A percentile compares a stretch with the other conserved stretches of the same genome.
Evolutionary conservation across 2,797 vertebrate genomes (phyloP).

Genomic region (Gallirallus australis): DNA sequence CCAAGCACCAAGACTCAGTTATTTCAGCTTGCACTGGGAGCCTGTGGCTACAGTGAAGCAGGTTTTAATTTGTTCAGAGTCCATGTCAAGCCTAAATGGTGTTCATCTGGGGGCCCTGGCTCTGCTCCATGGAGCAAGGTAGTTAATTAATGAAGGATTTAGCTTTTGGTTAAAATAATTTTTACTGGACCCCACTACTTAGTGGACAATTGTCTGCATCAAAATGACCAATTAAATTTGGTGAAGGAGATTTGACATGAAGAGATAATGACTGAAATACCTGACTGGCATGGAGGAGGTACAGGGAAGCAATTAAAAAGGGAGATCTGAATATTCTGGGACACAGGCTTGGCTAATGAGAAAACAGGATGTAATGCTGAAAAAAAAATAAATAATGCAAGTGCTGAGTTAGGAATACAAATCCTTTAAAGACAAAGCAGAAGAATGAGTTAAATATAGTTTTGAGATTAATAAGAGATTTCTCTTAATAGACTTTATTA

Average conservation of each 20-base stretch:
- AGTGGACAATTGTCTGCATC: constrained; percentile 22
- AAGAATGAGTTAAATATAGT: constrained; percentile 39
- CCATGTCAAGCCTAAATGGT: neutral
- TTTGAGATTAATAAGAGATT: constrained; percentile 51
- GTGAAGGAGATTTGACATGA: constrained; percentile 44
- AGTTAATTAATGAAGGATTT: constrained; percentile 66
- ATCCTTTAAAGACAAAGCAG: constrained; percentile 30
- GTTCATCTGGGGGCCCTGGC: constrained; percentile 6
- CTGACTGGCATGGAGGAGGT: constrained; percentile 14
- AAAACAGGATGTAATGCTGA: neutral
- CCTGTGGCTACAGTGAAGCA: neutral
- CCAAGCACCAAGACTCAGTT: neutral
- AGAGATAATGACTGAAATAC: constrained; percentile 61
- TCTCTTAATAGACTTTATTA: constrained; percentile 38
- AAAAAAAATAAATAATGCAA: neutral
- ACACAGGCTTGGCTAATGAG: constrained; percentile 7
- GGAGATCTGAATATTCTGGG: constrained; percentile 30
- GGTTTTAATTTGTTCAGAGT: constrained; percentile 36
- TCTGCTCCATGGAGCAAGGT: neutral
- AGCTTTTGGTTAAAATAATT: constrained; percentile 32
- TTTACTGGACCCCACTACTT: constrained; percentile 16
- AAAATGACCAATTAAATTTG: constrained; percentile 47
- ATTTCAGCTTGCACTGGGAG: neutral
- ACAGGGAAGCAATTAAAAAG: constrained; percentile 69
- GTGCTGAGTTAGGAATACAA: neutral